Evolutionary conservation across 2,797 vertebrate species (phyloP).

Genomic region (Danio kyathit): DNA sequence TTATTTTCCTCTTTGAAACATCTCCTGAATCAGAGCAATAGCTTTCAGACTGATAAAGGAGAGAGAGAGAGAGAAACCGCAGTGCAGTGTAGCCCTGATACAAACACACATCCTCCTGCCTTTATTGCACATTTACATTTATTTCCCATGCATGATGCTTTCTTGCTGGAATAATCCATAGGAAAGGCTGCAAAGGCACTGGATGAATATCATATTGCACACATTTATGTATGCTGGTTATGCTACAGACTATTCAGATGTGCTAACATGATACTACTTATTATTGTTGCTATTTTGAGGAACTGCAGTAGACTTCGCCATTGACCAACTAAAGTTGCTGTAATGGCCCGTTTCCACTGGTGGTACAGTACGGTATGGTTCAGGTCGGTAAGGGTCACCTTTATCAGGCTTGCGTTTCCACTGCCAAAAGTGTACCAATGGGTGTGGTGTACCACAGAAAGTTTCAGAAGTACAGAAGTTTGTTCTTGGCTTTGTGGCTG

Average conservation of each 20-base stretch:
- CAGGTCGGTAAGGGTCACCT: no score
- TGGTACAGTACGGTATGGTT: no score
- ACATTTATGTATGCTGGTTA: neutral
- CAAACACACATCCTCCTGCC: slow-evolving; percentile 2
- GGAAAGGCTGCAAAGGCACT: neutral
- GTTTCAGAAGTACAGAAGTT: no score
- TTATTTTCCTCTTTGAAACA: slow-evolving; percentile 1
- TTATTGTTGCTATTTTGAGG: no score
- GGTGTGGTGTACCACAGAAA: no score
- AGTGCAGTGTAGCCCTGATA: slow-evolving; percentile 17
- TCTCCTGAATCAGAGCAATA: slow-evolving; percentile 17
- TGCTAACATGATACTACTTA: neutral
- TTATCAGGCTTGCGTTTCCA: no score
- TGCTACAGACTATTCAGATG: no score
- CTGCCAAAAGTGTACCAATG: no score
- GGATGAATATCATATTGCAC: neutral
- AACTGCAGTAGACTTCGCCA: no score
- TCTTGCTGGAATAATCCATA: neutral
- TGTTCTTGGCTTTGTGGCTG: no score
- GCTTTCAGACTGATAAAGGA: neutral
- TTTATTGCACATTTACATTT: slow-evolving; percentile 19
- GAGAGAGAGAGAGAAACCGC: slow-evolving; percentile 4
- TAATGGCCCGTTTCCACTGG: no score
- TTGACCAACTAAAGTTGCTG: no score
- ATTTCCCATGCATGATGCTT: slow-evolving; percentile 2